Base-by-base conservation (phyloP, 2,113 vertebrate genomes). In the Astur gentilis region DNA sequence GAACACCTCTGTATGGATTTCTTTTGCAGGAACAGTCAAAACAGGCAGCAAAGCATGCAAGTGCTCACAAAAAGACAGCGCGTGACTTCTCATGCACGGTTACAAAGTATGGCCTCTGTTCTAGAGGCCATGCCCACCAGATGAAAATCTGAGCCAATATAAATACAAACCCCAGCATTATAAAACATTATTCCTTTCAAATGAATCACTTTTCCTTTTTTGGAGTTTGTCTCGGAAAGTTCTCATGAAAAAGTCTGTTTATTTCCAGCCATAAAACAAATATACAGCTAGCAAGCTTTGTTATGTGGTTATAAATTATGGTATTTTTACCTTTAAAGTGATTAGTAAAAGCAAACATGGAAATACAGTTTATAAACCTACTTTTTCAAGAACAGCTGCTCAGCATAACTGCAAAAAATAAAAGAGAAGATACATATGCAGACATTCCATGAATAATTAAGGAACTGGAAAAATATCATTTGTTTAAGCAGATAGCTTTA, bases 381-480 rank as follows among this genome's bases (percentile, higher is more conserved):
- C 98, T 97, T 98, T 96, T 97, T 95, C 66, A 80, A 69, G 78
- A 97, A 97, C 64, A 97, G 90, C 76, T 94, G 89, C 88, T 97
- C 95, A 92, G 96, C 95, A 95, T 83, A 97, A 94, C 98, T 98
- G 94, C 27, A 92, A 95, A 78, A 89, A 94, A 89, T 26, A 89
- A 57, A 62, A 85, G 77, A 96, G 79, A 84, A 89, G n/a, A 95
- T 69, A 57, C 3, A 1, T 87, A 76, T 94, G 91, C 92, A 93
- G 84, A 83, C 42, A 94, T 95, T 89, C 40, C 38, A 72, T 61
- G n/a, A 81, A 78, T 71, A 96, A 95, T 81, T 42, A 94, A 93
- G 66, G 45, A 54, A 90, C 25, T 81, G 19, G 22, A 66, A 75
- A 85, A 85, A 45, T 14, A 73, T 31, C 5, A 47, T 45, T 93